phyloP scores from a whole-genome alignment of 2,797 vertebrate species.

The Amblyraja radiata region DNA sequence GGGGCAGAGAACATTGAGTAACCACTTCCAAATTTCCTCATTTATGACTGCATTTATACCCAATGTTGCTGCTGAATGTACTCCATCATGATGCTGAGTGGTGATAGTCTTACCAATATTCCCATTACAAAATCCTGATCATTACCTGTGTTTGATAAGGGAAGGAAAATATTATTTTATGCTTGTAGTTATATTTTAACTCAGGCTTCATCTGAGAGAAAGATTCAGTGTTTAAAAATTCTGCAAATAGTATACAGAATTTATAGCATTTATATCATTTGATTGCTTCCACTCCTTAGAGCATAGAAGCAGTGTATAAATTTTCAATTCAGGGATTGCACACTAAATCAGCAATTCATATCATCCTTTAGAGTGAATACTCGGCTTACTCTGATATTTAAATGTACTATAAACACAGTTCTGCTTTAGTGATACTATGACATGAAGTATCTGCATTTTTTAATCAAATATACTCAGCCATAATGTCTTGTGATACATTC shows the following conservation, averaged over 20 bases:
- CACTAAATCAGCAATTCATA: neutral
- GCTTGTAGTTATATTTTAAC: neutral
- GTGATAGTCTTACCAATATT: neutral
- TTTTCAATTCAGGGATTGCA: too few species aligned
- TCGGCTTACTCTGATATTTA: neutral
- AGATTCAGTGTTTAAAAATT: neutral
- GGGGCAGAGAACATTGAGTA: neutral
- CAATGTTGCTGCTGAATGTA: neutral
- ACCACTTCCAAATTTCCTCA: neutral
- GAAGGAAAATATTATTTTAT: neutral
- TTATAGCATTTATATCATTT: neutral
- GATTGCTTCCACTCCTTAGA: neutral
- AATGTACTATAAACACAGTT: neutral
- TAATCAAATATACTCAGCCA: neutral
- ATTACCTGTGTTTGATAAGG: neutral
- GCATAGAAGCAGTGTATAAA: neutral
- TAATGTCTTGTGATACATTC: neutral
- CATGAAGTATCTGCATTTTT: neutral
- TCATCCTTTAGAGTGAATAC: neutral
- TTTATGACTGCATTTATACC: neutral
- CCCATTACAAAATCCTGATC: neutral
- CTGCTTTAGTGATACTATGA: slow-evolving; percentile 5
- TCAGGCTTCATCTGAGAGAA: neutral
- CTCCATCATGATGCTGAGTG: neutral
- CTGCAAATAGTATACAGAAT: neutral